Evolutionary conservation across 1,140 invertebrate species (phyloP).

Genomic region (Pentalonia nigronervosa): DNA sequence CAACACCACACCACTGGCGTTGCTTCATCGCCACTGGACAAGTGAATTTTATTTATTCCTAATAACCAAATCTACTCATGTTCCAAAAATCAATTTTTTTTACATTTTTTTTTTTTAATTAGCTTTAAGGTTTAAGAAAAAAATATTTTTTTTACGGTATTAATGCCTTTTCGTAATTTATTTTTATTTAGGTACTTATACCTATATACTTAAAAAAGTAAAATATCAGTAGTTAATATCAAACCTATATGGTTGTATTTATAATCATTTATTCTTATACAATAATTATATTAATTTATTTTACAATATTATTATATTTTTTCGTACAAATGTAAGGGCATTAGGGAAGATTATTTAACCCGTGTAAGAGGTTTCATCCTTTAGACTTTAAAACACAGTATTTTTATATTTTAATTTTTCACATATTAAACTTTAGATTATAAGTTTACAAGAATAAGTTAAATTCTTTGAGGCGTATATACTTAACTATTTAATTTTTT

Average conservation of each 20-base stretch:
- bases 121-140: not conserved
- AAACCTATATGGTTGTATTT: not conserved
- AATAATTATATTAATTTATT: constrained; percentile 2
- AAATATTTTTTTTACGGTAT: constrained; percentile 18
- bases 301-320: constrained; percentile 15
- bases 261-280: not conserved
- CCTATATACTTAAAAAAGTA: not conserved
- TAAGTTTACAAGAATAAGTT: constrained; percentile 12
- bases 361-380: not conserved
- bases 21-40: not conserved
- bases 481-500: constrained; percentile 44
- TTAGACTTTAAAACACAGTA: constrained; percentile 28
- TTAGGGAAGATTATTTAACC: constrained; percentile 33
- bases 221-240: not conserved
- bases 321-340: constrained; percentile 35
- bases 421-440: not conserved
- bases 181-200: not conserved
- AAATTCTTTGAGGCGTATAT: constrained; percentile 23
- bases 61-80: constrained; percentile 37
- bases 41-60: constrained; percentile 39
- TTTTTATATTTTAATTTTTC: constrained; percentile 45
- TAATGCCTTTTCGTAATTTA: not conserved
- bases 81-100: constrained; percentile 22
- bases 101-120: not conserved
- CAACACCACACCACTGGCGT: not conserved